These are phyloP conservation scores for Notolabrus celidotus DNA, from an alignment of 2,797 vertebrate species.

Conservation along the genomic window DNA sequence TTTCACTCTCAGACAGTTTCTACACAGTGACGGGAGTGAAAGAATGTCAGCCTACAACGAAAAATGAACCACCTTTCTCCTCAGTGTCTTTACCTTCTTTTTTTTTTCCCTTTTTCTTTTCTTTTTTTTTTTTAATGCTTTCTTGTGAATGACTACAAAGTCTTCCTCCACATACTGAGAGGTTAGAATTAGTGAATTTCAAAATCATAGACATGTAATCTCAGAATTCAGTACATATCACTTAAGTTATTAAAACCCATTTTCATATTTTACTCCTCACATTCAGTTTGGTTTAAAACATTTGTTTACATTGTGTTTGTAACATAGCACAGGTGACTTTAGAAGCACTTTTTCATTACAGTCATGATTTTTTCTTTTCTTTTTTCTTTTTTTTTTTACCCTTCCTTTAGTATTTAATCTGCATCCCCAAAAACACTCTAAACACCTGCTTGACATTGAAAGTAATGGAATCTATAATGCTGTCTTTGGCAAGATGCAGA, in stretches of 20 bases:
- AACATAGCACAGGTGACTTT: constrained; percentile 71
- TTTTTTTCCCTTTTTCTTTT: constrained; percentile 45
- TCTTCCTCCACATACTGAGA: constrained; percentile 69
- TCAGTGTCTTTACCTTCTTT: constrained; percentile 69
- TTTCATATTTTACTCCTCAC: constrained; percentile 69
- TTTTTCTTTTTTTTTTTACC: constrained; percentile 36
- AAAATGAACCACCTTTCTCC: constrained; percentile 61
- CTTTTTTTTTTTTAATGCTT: constrained; percentile 29
- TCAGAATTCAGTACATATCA: constrained; percentile 76
- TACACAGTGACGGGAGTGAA: constrained; percentile 50
- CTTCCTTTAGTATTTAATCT: constrained; percentile 74
- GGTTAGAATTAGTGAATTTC: constrained; percentile 57
- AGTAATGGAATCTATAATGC: constrained; percentile 76
- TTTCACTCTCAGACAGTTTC: constrained; percentile 49
- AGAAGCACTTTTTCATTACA: constrained; percentile 70
- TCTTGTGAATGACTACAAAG: constrained; percentile 61
- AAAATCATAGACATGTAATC: constrained; percentile 59
- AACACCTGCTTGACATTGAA: constrained; percentile 76
- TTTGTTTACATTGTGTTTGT: constrained; percentile 82
- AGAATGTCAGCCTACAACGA: constrained; percentile 71
- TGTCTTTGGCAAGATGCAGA: constrained; percentile 81
- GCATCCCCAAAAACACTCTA: constrained; percentile 72
- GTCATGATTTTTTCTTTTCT: constrained; percentile 40
- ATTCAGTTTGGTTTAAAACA: constrained; percentile 77
- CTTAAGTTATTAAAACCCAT: constrained; percentile 74